Conservation (phyloP, 1,140 invertebrate species). For the Drosophila prosaltans region DNA sequence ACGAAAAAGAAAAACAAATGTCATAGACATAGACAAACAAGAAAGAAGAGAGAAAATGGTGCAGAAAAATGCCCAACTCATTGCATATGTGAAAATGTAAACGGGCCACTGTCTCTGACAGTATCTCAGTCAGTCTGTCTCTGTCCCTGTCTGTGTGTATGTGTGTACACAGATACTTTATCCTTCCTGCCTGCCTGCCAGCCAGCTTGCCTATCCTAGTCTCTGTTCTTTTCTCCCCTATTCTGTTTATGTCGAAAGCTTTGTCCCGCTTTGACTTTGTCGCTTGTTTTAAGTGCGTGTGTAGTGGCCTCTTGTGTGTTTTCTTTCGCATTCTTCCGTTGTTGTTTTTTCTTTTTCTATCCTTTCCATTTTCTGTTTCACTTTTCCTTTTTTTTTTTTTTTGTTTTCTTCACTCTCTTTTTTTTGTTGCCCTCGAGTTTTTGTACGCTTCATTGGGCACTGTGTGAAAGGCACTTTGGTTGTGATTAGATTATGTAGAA, state of each 20-base stretch:
- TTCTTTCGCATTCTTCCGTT: conserved; percentile 11
- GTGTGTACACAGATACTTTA: conserved; percentile 20
- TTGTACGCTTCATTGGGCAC: conserved; percentile 47
- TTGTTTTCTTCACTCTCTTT: not conserved
- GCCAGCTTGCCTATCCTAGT: not conserved
- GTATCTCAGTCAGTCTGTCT: conserved; percentile 1
- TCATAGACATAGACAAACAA: conserved; percentile 60
- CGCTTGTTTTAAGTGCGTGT: conserved; percentile 48
- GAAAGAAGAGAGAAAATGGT: conserved; percentile 56
- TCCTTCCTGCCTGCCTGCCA: conserved; percentile 30
- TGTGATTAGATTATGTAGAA: conserved; percentile 7
- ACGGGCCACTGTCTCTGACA: conserved; percentile 24
- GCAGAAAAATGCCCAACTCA: conserved; percentile 66
- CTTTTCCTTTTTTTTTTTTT: conserved; percentile 19
- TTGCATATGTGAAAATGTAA: conserved; percentile 51
- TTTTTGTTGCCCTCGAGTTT: conserved; percentile 4
- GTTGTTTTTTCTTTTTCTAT: conserved; percentile 25
- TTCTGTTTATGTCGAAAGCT: conserved; percentile 7
- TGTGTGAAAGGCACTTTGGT: conserved; percentile 38
- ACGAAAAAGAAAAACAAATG: conserved; percentile 46
- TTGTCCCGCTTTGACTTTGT: conserved; percentile 64
- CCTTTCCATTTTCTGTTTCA: conserved; percentile 26
- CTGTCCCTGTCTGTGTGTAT: conserved; percentile 1
- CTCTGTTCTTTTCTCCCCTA: not conserved
- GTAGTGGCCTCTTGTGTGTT: conserved; percentile 43